phyloP scores from a whole-genome alignment of 2,888 invertebrate genomes.

The Apoda limacodes region DNA sequence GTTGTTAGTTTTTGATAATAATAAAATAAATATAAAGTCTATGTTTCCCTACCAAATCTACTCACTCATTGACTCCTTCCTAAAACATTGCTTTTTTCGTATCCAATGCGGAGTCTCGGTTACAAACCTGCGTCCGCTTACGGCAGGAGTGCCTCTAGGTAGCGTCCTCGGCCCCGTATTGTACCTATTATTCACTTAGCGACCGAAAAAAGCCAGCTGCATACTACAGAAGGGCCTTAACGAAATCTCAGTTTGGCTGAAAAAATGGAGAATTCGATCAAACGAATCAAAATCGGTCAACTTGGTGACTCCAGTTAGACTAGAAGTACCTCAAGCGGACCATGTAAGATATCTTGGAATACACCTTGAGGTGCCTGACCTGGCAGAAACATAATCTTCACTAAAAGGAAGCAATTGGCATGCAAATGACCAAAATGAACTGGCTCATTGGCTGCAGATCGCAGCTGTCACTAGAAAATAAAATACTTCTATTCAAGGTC shows the following conservation, averaged over 20 bases:
- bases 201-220: too few species aligned
- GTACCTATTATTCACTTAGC: conserved; percentile 6
- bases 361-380: background rate
- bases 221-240: too few species aligned
- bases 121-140: background rate
- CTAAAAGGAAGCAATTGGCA: background rate
- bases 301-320: background rate
- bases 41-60: too few species aligned
- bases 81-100: background rate
- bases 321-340: background rate
- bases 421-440: background rate
- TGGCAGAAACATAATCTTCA: too few species aligned
- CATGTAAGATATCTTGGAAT: too few species aligned
- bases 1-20: too few species aligned
- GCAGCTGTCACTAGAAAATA: background rate
- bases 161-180: conserved; percentile 11
- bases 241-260: too few species aligned
- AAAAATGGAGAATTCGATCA: too few species aligned
- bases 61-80: background rate
- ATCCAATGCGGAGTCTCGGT: background rate
- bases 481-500: background rate
- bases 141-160: conserved; percentile 6
- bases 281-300: background rate
- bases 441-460: background rate
- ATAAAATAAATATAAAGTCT: too few species aligned